These are phyloP conservation scores for Spilogale gracilis DNA, from an alignment of 2,113 vertebrate genomes.

Conservation along the genomic window DNA sequence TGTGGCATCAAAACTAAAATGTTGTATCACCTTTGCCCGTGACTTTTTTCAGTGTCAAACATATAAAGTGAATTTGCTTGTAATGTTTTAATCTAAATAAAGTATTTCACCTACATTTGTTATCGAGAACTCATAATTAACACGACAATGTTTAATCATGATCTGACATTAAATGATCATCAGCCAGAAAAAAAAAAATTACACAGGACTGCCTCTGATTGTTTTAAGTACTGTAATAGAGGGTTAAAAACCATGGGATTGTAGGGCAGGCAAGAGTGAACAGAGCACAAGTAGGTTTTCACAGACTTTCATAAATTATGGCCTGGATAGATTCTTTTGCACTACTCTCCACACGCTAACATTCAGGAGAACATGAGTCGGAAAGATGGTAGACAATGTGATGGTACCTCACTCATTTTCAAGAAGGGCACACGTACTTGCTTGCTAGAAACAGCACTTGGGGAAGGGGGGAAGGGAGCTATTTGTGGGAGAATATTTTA, in stretches of 20 bases:
- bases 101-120: conserved; percentile 43
- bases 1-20: conserved; percentile 29
- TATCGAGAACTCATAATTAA: conserved; percentile 20
- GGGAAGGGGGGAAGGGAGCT: neutral
- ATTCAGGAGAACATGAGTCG: neutral
- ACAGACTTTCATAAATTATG: neutral
- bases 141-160: neutral
- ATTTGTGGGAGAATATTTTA: neutral
- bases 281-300: neutral
- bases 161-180: neutral
- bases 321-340: neutral
- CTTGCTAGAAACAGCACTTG: neutral
- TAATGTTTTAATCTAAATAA: conserved; percentile 70
- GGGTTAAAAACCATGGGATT: too few relatives aligned
- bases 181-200: neutral
- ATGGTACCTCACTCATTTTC: neutral
- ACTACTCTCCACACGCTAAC: neutral
- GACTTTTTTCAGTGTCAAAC: neutral
- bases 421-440: neutral
- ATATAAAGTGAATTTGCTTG: conserved; percentile 44
- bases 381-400: neutral
- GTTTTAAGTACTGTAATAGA: neutral
- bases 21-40: neutral
- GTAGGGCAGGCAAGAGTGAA: neutral
- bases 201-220: neutral